Evolutionary conservation across 2,888 invertebrate genomes (phyloP), one percentile per base, ranked within the genome.

Genomic region (Drosophila anomelani): DNA sequence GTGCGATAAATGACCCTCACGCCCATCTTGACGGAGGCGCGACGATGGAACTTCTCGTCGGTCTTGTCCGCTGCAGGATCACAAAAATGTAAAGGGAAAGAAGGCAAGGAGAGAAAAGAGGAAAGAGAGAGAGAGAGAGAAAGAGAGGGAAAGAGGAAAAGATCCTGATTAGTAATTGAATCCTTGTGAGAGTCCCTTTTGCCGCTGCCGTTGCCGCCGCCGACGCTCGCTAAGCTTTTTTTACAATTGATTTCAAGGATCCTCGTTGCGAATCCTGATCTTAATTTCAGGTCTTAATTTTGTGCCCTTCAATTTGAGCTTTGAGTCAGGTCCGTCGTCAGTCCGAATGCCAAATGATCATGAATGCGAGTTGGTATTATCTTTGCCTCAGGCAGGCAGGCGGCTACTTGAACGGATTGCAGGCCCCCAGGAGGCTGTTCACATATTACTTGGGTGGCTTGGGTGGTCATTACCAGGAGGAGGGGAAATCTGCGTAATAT

Each of bases 1-100:
- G 92, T 91, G 53, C 91, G 95, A 89, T 97, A 97, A 32, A 97
- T 95, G 61, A 97, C 96, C 8, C 97, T 93, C 69, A 97, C 96
- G 36, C 97, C 96, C 96, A 97, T 97, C 68, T 96, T 95, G 20
- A 97, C 96, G 1, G 95, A 95, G 75, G 95, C 95, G 60, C 96
- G 95, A 23, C 96, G 94, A 67, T 96, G 96, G 47, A 96, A 94
- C 92, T 96, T 96, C 90, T 97, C 97, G 83, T 97, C 97, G 0
- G 95, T 95, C 78, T 95, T 94, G 76, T 97, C 96, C n/a, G 96
- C 97, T 97, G 92, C 17, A 93, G 92, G 41, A 20, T 23, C 15
- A 8, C 7, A 26, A 26, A 15, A 34, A 36, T 4, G 20, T 23
- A 44, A 23, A 29, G 13, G n/a, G n/a, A 41, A 3, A 9, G 34